Percentiles rank a stretch among this genome's conserved stretches.
Conservation (phyloP, 2,113 vertebrate genomes). For the Chitala chitala region DNA sequence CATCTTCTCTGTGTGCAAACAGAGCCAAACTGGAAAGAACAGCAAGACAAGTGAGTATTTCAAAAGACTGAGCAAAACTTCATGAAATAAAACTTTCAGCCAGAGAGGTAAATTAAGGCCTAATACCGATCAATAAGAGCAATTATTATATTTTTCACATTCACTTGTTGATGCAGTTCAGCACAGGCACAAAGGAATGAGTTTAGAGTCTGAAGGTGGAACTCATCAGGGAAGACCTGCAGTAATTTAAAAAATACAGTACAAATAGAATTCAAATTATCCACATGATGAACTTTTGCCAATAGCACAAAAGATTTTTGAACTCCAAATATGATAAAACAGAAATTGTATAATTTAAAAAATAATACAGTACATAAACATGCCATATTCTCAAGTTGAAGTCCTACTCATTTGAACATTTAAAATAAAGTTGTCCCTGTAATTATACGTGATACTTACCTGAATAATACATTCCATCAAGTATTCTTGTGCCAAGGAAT, state of each 20-base stretch:
- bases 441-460: slow-evolving; percentile 55
- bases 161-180: slow-evolving; percentile 96
- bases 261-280: slow-evolving; percentile 15
- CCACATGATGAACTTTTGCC: neutral
- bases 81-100: neutral
- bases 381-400: too few species aligned
- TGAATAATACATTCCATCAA: slow-evolving; percentile 99
- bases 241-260: slow-evolving; percentile 5
- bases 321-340: too few species aligned
- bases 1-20: slow-evolving; percentile 97
- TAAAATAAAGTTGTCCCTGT: too few species aligned
- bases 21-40: slow-evolving; percentile 72
- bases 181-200: slow-evolving; percentile 94
- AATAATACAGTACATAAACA: too few species aligned
- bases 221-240: slow-evolving; percentile 97
- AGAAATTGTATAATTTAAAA: too few species aligned
- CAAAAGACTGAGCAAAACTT: neutral
- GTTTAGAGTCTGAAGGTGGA: slow-evolving; percentile 95
- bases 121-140: slow-evolving; percentile 93
- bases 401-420: too few species aligned
- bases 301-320: too few species aligned
- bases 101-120: neutral
- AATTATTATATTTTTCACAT: slow-evolving; percentile 98
- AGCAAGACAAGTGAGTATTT: neutral
- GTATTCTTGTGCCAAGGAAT: slow-evolving; percentile 95